Evolutionary conservation across 2,113 vertebrate species (phyloP), one percentile per base, ranked within the genome.

Genomic region (Porphyrio hochstetteri): DNA sequence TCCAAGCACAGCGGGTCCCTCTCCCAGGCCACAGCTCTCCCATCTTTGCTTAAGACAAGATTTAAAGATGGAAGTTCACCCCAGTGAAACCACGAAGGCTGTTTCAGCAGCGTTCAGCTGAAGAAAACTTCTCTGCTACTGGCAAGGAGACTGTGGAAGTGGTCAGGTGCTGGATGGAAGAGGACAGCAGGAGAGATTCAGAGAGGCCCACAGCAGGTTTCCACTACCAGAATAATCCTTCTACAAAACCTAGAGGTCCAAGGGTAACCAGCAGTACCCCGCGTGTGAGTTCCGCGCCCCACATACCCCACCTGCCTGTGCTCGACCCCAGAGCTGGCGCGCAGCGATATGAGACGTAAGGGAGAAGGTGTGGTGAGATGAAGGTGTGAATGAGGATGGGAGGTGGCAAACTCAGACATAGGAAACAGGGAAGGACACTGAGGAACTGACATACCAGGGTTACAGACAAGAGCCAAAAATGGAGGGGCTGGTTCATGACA

Each of bases 301-400:
- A 31, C 23, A 8, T 0, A 11, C 10, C 57, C 52, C 44, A n/a
- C 1, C 38, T 2, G 14, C 25, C 42, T 17, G 2, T 2, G 7
- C 33, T 27, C 60, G 53, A 72, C 29, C n/a, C 75, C 71, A 77
- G 70, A 64, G 71, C 55, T 25, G 5, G 24, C 16, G 40, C 6
- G 55, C 15, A 36, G 44, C 65, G 44, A 29, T 13, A 50, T 19
- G 36, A 23, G 50, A n/a, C 3, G 0, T 5, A 48, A n/a, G 29
- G 59, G 27, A 88, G 57, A 59, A 46, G 40, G 61, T 67, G 38
- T 63, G 67, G 65, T 3, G 61, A 92, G 57, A 48, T 12, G 80
- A 84, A 44, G n/a, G 61, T 24, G 8, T 4, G 40, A 55, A 59
- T 10, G 77, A 95, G 59, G 50, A 61, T 10, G 77, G 64, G 53